Percentiles rank a stretch among this genome's conserved stretches.
Evolutionary conservation across 2,888 invertebrate genomes (phyloP).

Genomic region (Hypena proboscidalis): DNA sequence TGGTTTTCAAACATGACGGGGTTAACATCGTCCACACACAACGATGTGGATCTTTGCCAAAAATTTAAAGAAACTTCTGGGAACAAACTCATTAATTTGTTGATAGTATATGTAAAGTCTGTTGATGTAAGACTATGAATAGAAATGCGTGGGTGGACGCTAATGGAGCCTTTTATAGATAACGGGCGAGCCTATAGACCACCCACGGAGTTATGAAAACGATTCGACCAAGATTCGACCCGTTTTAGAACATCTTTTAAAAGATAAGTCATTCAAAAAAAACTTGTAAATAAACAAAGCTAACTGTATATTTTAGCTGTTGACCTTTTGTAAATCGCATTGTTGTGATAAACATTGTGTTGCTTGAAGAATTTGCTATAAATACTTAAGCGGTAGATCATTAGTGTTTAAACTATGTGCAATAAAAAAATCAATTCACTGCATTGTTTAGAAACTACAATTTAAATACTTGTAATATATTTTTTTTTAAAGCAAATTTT

Average conservation of each 20-base stretch:
- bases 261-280: constrained; percentile 3
- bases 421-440: too few relatives aligned
- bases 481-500: too few relatives aligned
- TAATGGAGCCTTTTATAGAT: constrained; percentile 43
- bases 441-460: too few relatives aligned
- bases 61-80: constrained; percentile 33
- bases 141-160: constrained; percentile 40
- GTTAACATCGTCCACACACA: constrained; percentile 32
- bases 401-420: too few relatives aligned
- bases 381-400: too few relatives aligned
- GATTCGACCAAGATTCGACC: constrained; percentile 16
- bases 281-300: constrained; percentile 14
- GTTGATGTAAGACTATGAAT: constrained; percentile 43
- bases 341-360: too few relatives aligned
- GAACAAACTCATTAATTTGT: constrained; percentile 47
- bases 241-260: constrained; percentile 7
- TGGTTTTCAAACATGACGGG: constrained; percentile 28
- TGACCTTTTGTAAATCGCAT: background rate
- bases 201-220: constrained; percentile 29
- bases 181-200: constrained; percentile 30
- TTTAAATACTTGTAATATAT: too few relatives aligned
- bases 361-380: too few relatives aligned
- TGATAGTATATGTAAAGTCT: constrained; percentile 37
- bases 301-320: background rate
- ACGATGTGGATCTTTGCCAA: constrained; percentile 49